Evolutionary conservation across 2,113 vertebrate genomes (phyloP), one percentile per base, ranked within the genome.

Genomic region (Amphilophus citrinellus): DNA sequence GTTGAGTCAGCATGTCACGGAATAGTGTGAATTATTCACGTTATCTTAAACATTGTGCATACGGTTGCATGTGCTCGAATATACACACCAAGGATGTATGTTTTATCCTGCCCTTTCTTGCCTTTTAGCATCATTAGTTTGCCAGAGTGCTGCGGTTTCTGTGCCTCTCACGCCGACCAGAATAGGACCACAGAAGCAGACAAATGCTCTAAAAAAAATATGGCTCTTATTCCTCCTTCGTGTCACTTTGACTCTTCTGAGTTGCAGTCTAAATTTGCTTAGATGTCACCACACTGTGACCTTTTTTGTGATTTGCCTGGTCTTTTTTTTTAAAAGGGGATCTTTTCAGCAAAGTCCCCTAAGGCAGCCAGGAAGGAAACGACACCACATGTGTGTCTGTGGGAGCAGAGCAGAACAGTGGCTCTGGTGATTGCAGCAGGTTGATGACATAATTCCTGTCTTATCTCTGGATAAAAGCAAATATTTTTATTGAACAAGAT

Each of bases 391-490:
- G 68, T 76, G 68, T 76, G 75, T 82, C 79, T 86, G 81, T 88
- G 89, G 87, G 89, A 92, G 87, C 73, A 62, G 77, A 87, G 77
- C 61, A 61, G 83, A 79, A 63, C 75, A 71, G 15, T 18, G 65
- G 63, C 86, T 79, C 9, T 1, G 20, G 6, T 75, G 60, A 83
- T 59, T 81, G 83, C 89, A 66, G 66, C 77, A 66, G 65, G n/a
- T 71, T 32, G 47, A 92, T 94, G 90, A 92, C 90, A 89, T 91
- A 89, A 92, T 85, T 42, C 76, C 65, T 59, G 56, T 90, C 80
- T 93, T 90, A 93, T 95, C 89, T 82, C 35, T 30, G 61, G 84
- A 88, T 88, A 63, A 88, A 87, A 91, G 75, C 86, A 68, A 88
- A 81, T 30, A 61, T 94, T 87, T 91, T 83, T 79, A 59, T 90